Conservation (phyloP, 1,140 invertebrate genomes). For the Cyclargus thomasi region DNA sequence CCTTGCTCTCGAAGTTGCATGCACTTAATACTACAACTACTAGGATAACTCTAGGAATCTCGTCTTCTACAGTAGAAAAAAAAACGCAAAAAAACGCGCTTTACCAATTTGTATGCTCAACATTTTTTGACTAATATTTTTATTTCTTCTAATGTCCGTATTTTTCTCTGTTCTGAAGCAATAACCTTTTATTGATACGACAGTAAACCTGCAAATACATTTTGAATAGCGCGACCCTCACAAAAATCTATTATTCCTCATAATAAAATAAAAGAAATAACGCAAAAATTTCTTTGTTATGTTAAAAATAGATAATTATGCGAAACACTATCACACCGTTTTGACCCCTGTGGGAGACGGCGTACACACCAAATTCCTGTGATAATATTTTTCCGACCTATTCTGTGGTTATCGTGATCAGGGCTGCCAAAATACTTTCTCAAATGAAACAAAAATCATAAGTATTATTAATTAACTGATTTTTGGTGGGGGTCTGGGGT, state of each 20-base stretch:
- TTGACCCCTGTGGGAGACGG: neutral
- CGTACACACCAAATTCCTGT: conserved; percentile 14
- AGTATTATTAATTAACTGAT: neutral
- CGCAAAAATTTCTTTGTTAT: conserved; percentile 33
- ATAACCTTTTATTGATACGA: neutral
- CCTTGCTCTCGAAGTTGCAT: no score
- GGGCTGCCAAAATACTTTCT: neutral
- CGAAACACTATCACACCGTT: conserved; percentile 14
- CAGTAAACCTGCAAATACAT: conserved; percentile 5
- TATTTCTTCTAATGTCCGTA: no score
- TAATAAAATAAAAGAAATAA: conserved; percentile 48
- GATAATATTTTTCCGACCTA: neutral
- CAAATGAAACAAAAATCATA: neutral
- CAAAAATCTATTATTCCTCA: conserved; percentile 29
- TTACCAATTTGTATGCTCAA: no score
- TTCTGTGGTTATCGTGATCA: conserved; percentile 1
- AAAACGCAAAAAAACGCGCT: no score
- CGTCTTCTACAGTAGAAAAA: no score
- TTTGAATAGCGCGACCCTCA: conserved; percentile 10
- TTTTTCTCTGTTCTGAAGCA: neutral
- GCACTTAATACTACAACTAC: no score
- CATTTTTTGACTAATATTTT: no score
- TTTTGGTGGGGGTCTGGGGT: no score
- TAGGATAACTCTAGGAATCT: no score
- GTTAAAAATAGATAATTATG: conserved; percentile 26